phyloP scores from a whole-genome alignment of 1,140 invertebrate species.

The Pachypeltis micranthus region DNA sequence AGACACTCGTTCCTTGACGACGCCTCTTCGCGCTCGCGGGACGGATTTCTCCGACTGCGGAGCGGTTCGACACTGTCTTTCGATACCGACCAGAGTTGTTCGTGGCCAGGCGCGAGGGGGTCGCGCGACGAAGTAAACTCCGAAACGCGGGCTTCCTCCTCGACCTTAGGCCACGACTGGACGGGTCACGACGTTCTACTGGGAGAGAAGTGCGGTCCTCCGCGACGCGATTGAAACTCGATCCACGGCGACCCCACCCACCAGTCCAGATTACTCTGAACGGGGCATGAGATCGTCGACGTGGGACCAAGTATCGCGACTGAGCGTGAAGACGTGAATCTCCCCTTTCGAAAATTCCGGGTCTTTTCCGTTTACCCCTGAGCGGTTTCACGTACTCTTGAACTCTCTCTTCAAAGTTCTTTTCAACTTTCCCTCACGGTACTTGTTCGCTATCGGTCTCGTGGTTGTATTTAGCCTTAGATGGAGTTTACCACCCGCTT shows the following conservation, averaged over 20 bases:
- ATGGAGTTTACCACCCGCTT: constrained; percentile 73
- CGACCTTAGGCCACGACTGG: constrained; percentile 29
- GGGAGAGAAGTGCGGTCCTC: constrained; percentile 16
- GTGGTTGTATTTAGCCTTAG: constrained; percentile 73
- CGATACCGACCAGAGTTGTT: constrained; percentile 11
- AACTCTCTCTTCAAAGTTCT: constrained; percentile 83
- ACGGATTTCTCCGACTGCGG: constrained; percentile 1
- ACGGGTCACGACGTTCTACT: constrained; percentile 38
- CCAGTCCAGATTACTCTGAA: neutral
- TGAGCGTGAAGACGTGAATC: constrained; percentile 16
- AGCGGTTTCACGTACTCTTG: constrained; percentile 72
- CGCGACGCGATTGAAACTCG: neutral
- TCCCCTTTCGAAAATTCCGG: constrained; percentile 23
- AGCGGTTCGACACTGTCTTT: constrained; percentile 20
- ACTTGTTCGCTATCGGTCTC: constrained; percentile 84
- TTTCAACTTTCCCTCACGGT: constrained; percentile 85
- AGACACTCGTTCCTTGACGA: too few relatives aligned
- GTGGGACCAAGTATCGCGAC: constrained; percentile 29
- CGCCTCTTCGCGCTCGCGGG: neutral
- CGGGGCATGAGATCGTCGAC: constrained; percentile 17
- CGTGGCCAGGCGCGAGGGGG: neutral
- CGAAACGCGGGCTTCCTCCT: constrained; percentile 29
- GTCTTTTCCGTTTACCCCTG: constrained; percentile 50
- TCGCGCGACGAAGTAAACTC: constrained; percentile 27
- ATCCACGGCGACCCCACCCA: constrained; percentile 4